Percentiles rank a stretch among this genome's conserved stretches.
phyloP scores from a whole-genome alignment of 2,888 invertebrate genomes.

The Lepas anatifera region DNA sequence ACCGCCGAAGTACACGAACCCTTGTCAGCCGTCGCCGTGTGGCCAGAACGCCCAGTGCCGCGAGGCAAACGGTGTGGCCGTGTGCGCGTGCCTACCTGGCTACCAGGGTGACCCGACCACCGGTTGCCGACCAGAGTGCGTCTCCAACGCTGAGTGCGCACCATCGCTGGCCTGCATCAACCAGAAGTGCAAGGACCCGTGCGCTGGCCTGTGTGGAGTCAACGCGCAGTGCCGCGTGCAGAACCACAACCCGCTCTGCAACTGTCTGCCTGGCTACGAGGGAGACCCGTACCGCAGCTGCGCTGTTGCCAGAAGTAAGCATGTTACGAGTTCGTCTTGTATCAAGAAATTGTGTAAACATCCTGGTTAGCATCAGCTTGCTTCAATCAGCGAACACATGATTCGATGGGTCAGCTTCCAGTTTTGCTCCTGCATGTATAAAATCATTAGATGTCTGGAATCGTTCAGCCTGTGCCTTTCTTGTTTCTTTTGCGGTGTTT shows the following conservation, averaged over 20 bases:
- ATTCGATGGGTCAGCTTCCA: too few relatives aligned
- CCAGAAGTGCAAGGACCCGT: conserved; percentile 36
- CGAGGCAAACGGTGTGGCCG: conserved; percentile 38
- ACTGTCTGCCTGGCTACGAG: neutral
- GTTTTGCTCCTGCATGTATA: too few relatives aligned
- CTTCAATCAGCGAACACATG: too few relatives aligned
- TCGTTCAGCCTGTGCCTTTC: too few relatives aligned
- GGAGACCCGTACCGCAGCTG: too few relatives aligned
- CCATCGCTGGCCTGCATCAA: conserved; percentile 52
- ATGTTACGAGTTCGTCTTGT: too few relatives aligned
- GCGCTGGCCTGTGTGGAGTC: conserved; percentile 48
- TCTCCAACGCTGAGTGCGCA: conserved; percentile 61
- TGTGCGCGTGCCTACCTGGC: conserved; percentile 30
- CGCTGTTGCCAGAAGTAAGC: too few relatives aligned
- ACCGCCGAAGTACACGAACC: neutral
- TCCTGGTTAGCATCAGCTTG: too few relatives aligned
- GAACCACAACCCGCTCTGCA: conserved; percentile 36
- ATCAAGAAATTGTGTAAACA: too few relatives aligned
- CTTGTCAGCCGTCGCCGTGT: conserved; percentile 37
- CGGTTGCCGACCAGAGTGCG: conserved; percentile 55
- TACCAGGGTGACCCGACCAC: conserved; percentile 47
- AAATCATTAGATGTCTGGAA: too few relatives aligned
- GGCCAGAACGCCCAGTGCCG: conserved; percentile 65
- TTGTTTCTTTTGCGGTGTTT: too few relatives aligned
- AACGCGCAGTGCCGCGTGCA: conserved; percentile 29